Conservation (phyloP, 2,797 vertebrate species). For the Acrossocheilus wenchowensis region DNA sequence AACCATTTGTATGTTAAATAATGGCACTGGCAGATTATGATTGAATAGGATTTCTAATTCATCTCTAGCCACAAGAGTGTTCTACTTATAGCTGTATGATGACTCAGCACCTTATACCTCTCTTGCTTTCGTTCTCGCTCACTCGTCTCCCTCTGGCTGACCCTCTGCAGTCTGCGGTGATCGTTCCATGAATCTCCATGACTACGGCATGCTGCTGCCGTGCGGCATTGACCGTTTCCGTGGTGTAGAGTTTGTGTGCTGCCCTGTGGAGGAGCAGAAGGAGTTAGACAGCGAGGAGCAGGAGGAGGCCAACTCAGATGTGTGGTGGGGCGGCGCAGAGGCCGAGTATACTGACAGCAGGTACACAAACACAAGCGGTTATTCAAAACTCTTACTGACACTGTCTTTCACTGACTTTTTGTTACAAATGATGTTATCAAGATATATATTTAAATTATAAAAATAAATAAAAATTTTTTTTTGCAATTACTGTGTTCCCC, state of each 20-base stretch:
- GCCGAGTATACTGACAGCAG: slow-evolving; percentile 89
- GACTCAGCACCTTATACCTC: slow-evolving; percentile 20
- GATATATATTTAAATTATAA: neutral
- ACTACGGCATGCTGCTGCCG: slow-evolving; percentile 96
- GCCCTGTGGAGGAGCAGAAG: slow-evolving; percentile 85
- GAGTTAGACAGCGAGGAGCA: slow-evolving; percentile 82
- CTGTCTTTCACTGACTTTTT: neutral
- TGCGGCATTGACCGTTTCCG: slow-evolving; percentile 95
- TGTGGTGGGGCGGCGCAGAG: slow-evolving; percentile 97
- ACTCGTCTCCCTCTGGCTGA: neutral
- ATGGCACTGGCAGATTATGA: neutral
- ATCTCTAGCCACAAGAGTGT: neutral
- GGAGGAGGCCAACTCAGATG: slow-evolving; percentile 91
- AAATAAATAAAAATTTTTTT: neutral
- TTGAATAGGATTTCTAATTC: slow-evolving; percentile 7
- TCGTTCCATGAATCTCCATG: slow-evolving; percentile 92
- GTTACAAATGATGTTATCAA: neutral
- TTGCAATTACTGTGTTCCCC: neutral
- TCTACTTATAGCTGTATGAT: slow-evolving; percentile 23
- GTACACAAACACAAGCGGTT: slow-evolving; percentile 67
- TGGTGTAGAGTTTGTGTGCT: slow-evolving; percentile 97
- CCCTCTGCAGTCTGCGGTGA: slow-evolving; percentile 88
- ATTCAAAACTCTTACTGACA: neutral
- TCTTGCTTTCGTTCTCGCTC: slow-evolving; percentile 8
- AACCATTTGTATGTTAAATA: neutral